phyloP scores from a whole-genome alignment of 2,797 vertebrate genomes.

The Coendou prehensilis region DNA sequence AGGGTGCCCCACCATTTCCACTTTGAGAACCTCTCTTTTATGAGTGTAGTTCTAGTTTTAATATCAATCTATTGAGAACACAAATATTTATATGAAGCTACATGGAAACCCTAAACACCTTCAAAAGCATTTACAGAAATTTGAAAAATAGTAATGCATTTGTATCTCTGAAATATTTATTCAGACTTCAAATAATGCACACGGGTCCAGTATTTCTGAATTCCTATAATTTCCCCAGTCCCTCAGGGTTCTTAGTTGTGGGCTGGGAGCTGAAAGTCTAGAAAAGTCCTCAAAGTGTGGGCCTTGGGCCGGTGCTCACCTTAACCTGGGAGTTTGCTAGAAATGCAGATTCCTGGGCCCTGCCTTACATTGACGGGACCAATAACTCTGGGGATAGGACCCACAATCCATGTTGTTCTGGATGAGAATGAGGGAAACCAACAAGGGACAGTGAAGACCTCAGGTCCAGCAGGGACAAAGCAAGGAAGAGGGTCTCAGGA shows the following conservation, averaged over 20 bases:
- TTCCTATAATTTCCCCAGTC: neutral
- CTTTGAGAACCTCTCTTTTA: neutral
- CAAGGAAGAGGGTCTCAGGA: neutral
- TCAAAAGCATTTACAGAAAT: neutral
- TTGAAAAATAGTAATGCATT: neutral
- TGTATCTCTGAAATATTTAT: conserved; percentile 49
- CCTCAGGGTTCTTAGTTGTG: neutral
- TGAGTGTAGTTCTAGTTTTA: neutral
- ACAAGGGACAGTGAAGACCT: neutral
- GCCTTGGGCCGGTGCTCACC: neutral
- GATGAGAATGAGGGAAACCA: neutral
- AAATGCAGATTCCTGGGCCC: neutral
- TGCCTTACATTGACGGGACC: neutral
- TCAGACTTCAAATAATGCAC: neutral
- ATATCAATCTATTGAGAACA: neutral
- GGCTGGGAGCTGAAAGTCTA: neutral
- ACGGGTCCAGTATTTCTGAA: neutral
- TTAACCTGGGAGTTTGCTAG: neutral
- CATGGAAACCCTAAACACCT: neutral
- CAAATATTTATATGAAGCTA: neutral
- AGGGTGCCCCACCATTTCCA: neutral
- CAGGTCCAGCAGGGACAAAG: neutral
- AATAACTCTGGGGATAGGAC: neutral
- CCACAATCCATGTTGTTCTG: neutral
- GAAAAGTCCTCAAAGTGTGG: neutral